Base-by-base conservation (phyloP, 1,140 invertebrate species). In the Zaprionus africanus region DNA sequence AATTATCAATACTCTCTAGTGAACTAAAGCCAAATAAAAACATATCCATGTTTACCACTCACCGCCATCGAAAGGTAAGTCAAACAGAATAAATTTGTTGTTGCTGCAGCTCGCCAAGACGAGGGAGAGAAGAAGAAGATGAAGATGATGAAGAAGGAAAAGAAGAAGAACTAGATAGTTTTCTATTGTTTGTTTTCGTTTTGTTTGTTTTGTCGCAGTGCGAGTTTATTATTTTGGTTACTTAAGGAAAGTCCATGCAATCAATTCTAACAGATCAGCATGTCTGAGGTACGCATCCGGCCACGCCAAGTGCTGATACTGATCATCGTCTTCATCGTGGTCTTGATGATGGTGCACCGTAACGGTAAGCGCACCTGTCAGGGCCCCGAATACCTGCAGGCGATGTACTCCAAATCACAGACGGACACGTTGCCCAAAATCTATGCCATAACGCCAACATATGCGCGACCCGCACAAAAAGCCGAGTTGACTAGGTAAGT, bases 401-500 rank as follows among this genome's bases (percentile, higher is more conserved):
- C 75, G 1, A 75, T 94, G 65, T 94, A 94, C 76, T 82, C 93
- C 41, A 78, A 86, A 79, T 64, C 76, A 9, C 46, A 75, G 49
- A 59, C 78, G 19, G 91, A 92, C 38, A 93, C 93, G 76, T 92
- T 94, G 68, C 95, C 95, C 15, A 95, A 93, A 41, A 97, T 98
- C 80, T 98, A 97, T 93, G 96, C 97, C 5, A 96, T 99, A 61
- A 99, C 98, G 6, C 98, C 98, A 26, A 99, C 98, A 1, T 97
- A 99, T 93, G 92, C 95, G 15, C 94, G 98, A 56, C 95, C 96
- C 34, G 97, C 97, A 54, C 99, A 99, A 94, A 99, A 99, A 93
- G 98, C 98, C 17, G 98, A 99, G 92, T 93, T 99, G 11, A 98
- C 97, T 51, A 95, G 96, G 95, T 96, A 93, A 91, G 75, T 79